Evolutionary conservation across 2,113 vertebrate species (phyloP).

Genomic region (Cochlearius cochlearius): DNA sequence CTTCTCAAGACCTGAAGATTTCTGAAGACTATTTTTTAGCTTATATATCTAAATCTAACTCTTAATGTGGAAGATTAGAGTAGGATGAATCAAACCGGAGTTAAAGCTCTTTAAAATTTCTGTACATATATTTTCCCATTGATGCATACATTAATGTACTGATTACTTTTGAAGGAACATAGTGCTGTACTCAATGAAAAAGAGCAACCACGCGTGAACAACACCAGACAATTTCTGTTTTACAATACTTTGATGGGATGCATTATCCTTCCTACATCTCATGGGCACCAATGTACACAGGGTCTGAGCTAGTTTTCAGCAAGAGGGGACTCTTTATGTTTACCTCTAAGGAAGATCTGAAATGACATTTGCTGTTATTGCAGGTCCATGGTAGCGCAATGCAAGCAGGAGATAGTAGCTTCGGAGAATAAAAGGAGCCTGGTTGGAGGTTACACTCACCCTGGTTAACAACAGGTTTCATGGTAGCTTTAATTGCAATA

Average conservation of each 20-base stretch:
- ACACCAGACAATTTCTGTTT: background rate
- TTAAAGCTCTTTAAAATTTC: background rate
- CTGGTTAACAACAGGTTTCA: background rate
- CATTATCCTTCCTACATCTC: background rate
- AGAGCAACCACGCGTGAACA: background rate
- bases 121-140: background rate
- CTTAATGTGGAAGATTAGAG: background rate
- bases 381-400: background rate
- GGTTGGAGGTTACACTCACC: background rate
- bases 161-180: background rate
- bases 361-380: background rate
- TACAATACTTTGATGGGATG: background rate
- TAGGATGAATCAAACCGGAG: background rate
- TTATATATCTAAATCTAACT: background rate
- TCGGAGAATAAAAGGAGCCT: background rate
- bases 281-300: accelerated
- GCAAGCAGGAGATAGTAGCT: background rate
- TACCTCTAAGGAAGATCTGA: background rate
- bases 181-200: background rate
- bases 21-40: background rate
- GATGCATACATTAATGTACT: accelerated
- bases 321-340: background rate
- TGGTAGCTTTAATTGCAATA: background rate
- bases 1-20: background rate
- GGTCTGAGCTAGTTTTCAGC: background rate